Evolutionary conservation across 2,113 vertebrate species (phyloP).

Genomic region (Pangasianodon hypophthalmus): DNA sequence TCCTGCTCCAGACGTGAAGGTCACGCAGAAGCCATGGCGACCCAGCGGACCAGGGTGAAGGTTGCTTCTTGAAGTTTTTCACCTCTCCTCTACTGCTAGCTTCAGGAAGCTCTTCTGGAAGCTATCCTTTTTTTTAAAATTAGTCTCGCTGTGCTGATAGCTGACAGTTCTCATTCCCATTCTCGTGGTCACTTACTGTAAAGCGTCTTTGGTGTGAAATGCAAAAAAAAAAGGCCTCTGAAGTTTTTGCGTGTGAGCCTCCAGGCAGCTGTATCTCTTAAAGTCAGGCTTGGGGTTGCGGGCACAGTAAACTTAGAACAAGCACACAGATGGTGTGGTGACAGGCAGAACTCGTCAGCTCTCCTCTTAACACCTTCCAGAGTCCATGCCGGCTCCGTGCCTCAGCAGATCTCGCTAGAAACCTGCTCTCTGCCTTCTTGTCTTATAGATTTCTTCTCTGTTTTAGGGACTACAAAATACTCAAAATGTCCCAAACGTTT

Average conservation of each 20-base stretch:
- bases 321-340: constrained; percentile 29
- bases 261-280: constrained; percentile 29
- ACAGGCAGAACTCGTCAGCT: constrained; percentile 15
- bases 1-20: constrained; percentile 59
- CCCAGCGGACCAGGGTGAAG: constrained; percentile 28
- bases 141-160: not conserved
- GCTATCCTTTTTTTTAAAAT: not conserved
- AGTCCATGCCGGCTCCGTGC: not conserved
- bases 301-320: constrained; percentile 21
- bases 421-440: not conserved
- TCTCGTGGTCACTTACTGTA: not conserved
- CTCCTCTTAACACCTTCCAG: constrained; percentile 22
- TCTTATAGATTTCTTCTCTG: not conserved
- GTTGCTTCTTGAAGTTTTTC: not conserved
- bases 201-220: constrained; percentile 12
- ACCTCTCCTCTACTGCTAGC: not conserved
- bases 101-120: constrained; percentile 4
- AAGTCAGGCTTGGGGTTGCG: constrained; percentile 2
- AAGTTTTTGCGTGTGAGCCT: not conserved
- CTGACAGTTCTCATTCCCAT: not conserved
- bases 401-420: not conserved
- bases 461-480: not conserved
- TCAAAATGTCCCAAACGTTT: constrained; percentile 11
- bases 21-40: constrained; percentile 62
- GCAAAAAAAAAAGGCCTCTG: not conserved